phyloP scores from a whole-genome alignment of 30 jellyfish, hydroid and myxozoan species.

The Morbakka virulenta region DNA sequence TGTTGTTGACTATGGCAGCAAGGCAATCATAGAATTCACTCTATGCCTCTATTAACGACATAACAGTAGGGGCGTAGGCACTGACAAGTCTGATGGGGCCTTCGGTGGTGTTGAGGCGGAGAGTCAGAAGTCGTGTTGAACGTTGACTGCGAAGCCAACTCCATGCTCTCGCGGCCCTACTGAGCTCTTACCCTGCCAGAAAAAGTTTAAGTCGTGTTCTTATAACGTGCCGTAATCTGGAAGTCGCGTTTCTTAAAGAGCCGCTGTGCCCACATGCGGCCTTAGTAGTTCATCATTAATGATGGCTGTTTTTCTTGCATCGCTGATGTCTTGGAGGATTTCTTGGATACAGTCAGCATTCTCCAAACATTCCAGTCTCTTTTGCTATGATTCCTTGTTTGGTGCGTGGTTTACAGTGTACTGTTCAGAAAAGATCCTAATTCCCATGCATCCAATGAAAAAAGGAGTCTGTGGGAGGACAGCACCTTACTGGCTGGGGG shows the following conservation, averaged over 20 bases:
- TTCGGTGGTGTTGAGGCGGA: not conserved
- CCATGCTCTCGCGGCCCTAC: not conserved
- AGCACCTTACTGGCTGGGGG: too few species aligned
- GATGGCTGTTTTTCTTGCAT: not conserved
- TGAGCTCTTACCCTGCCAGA: too few species aligned
- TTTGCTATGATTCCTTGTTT: too few species aligned
- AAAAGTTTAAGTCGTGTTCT: not conserved
- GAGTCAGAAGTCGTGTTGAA: not conserved
- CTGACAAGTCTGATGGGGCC: conserved; percentile 22
- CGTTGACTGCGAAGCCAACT: not conserved
- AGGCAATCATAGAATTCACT: too few species aligned
- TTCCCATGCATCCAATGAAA: too few species aligned
- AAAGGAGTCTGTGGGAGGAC: conserved; percentile 12
- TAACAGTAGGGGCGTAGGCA: conserved; percentile 29
- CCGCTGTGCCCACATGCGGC: not conserved
- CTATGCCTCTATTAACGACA: not conserved
- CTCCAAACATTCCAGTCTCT: too few species aligned
- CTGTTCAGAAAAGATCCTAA: too few species aligned
- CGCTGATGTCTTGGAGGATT: not conserved
- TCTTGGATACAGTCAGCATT: too few species aligned
- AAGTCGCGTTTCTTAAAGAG: conserved; percentile 4
- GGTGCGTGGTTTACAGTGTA: too few species aligned
- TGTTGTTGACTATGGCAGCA: too few species aligned
- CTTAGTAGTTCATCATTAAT: not conserved
- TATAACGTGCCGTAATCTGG: not conserved